phyloP scores from a whole-genome alignment of 2,113 vertebrate species.

The Spea multiplicata region DNA sequence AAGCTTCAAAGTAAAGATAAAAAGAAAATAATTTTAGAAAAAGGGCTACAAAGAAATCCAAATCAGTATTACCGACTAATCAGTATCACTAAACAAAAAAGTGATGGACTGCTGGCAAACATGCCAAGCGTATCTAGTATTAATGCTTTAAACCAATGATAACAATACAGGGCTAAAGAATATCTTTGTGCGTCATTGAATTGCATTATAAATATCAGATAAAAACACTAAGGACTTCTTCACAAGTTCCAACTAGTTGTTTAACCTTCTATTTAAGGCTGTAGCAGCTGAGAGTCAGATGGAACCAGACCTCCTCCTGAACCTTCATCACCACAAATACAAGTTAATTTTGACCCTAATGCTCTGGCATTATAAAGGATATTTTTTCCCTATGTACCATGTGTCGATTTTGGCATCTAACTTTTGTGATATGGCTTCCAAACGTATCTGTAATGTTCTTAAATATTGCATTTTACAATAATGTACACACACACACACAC shows the following conservation, averaged over 20 bases:
- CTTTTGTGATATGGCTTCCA: too few species aligned
- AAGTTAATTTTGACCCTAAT: not conserved
- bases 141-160: conserved; percentile 20
- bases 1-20: too few species aligned
- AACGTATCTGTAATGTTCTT: too few species aligned
- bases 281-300: conserved; percentile 33
- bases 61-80: conserved; percentile 23
- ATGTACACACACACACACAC: too few species aligned
- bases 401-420: too few species aligned
- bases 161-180: not conserved
- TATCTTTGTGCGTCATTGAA: conserved; percentile 1
- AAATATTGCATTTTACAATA: too few species aligned
- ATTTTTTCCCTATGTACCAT: too few species aligned
- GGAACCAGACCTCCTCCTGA: not conserved
- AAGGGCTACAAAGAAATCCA: conserved; percentile 3
- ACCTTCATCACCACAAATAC: not conserved
- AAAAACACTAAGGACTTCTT: conserved; percentile 19
- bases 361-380: too few species aligned
- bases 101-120: conserved; percentile 1
- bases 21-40: too few species aligned
- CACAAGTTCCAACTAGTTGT: conserved; percentile 37
- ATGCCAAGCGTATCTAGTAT: not conserved
- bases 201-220: conserved; percentile 20
- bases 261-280: conserved; percentile 38
- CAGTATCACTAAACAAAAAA: conserved; percentile 12